Base-by-base conservation (phyloP, 2,797 vertebrate species). In the Falco biarmicus region DNA sequence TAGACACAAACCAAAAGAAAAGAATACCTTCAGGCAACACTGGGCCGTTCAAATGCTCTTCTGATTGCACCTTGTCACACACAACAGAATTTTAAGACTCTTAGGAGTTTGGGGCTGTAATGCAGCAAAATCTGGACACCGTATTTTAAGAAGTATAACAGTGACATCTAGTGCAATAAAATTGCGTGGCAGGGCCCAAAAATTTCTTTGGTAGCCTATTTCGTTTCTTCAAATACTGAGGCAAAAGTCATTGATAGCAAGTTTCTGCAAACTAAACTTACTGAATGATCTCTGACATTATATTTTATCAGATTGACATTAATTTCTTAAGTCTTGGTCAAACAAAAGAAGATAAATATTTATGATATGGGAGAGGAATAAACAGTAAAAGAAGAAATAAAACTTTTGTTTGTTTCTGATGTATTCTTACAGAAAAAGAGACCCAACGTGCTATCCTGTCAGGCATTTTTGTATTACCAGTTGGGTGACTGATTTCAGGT, bases 91-190 rank as follows among this genome's bases (percentile, higher is more conserved):
- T 77, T 19, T 28, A 53, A 41, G 31, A 32, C 19, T 50, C 19
- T 50, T 18, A 54, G 51, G 24, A 63, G 20, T 11, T 15, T 24
- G n/a, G 89, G 26, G 24, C 11, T 0, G 1, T 28, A n/a, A 5
- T 14, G 54, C 22, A 64, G 48, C 18, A 39, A 48, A 29, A 22
- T 1, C 32, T 0, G 28, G 6, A 2, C 5, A 24, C 2, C 17
- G 7, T 32, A 37, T 43, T 92, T 86, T 54, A 79, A 51, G 66
- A 91, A 87, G 84, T 87, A 20, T 86, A 97, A 97, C 70, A 89
- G 90, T 97, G 97, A 90, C 98, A 97, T 92, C 98, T 98, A 81
- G 96, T 87, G 98, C 29, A 73, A 14, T 0, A 34, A 6, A 24
- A 14, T 14, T 34, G 14, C 34, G 92, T 84, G 34, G 60, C 89